Percentiles rank a stretch among this genome's conserved stretches.
Evolutionary conservation across 2,888 invertebrate species (phyloP).

Genomic region (Galerucella calmariensis): DNA sequence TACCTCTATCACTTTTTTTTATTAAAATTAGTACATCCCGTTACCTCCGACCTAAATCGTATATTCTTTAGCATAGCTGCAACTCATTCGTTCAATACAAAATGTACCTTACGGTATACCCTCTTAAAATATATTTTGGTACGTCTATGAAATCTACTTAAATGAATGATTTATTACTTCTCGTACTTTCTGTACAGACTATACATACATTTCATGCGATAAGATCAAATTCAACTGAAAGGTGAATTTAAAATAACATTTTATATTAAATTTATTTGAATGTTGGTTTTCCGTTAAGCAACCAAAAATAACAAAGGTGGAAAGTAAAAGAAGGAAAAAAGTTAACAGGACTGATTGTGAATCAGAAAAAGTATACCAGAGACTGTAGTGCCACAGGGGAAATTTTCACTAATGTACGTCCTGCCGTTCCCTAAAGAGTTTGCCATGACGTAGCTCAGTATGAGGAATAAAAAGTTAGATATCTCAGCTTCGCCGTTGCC

Average conservation of each 20-base stretch:
- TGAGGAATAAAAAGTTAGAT: constrained; percentile 31
- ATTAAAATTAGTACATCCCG: too few relatives aligned
- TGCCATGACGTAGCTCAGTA: constrained; percentile 29
- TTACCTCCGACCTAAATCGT: too few relatives aligned
- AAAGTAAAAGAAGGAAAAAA: constrained; percentile 41
- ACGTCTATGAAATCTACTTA: too few relatives aligned
- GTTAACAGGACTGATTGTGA: constrained; percentile 54
- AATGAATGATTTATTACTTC: too few relatives aligned
- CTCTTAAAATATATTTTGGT: too few relatives aligned
- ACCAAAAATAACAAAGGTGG: constrained; percentile 27
- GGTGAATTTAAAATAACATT: not conserved
- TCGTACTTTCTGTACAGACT: too few relatives aligned
- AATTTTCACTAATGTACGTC: constrained; percentile 62
- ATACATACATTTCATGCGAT: too few relatives aligned
- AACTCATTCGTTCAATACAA: too few relatives aligned
- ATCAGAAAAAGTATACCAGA: constrained; percentile 58
- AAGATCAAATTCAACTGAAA: too few relatives aligned
- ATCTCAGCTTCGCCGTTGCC: constrained; percentile 19
- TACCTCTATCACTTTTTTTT: too few relatives aligned
- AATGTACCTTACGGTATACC: too few relatives aligned
- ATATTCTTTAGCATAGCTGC: too few relatives aligned
- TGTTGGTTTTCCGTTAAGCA: constrained; percentile 11
- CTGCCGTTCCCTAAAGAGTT: constrained; percentile 37
- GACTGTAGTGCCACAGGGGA: constrained; percentile 58
- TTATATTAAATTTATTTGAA: constrained; percentile 20